These are phyloP conservation scores for Netelia fuscicornis DNA, from an alignment of 2,888 invertebrate genomes.

Conservation along the genomic window DNA sequence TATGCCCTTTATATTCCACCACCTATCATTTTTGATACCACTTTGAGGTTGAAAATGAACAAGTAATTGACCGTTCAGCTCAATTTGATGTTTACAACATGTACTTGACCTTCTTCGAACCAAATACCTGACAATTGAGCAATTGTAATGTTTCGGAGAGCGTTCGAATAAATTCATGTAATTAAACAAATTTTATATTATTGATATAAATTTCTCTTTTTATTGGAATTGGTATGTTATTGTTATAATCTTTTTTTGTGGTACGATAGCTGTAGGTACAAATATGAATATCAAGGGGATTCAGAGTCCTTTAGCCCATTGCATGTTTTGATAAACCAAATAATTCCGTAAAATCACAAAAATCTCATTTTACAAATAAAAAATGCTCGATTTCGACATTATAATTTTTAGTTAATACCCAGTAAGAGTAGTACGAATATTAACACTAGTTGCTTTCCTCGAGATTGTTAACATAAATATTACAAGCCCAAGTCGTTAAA, in stretches of 20 bases:
- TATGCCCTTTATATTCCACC: slow-evolving; percentile 14
- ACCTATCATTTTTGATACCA: slow-evolving; percentile 16
- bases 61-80: slow-evolving; percentile 33
- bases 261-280: not conserved
- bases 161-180: not conserved
- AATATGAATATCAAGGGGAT: not conserved
- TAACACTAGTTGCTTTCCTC: no score
- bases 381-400: no score
- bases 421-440: no score
- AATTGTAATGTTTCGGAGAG: not conserved
- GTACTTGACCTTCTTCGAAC: slow-evolving; percentile 21
- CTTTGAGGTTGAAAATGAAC: slow-evolving; percentile 20
- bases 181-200: not conserved
- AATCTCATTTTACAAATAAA: no score
- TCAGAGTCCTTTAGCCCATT: slow-evolving; percentile 24
- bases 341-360: no score
- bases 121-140: slow-evolving; percentile 25
- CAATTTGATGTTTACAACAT: slow-evolving; percentile 21
- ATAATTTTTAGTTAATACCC: no score
- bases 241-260: not conserved
- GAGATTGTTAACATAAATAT: no score
- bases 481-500: no score
- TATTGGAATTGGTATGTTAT: not conserved
- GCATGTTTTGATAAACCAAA: no score
- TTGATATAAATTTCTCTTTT: not conserved